Conservation (phyloP, 2,113 vertebrate genomes). For the Myotis lucifugus region DNA sequence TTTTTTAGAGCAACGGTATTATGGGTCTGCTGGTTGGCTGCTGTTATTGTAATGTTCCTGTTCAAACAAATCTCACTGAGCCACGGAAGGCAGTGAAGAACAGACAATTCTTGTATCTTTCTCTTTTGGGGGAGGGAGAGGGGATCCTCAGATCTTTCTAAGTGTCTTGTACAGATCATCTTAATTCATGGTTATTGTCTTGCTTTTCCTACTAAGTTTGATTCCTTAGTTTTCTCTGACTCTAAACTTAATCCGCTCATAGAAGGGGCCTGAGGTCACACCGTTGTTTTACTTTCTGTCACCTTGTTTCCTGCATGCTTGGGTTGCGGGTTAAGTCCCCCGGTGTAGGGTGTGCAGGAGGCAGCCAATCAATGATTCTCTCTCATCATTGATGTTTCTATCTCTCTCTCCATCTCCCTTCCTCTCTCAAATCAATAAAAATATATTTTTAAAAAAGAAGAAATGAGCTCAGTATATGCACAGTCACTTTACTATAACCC, state of each 20-base stretch:
- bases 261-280: neutral
- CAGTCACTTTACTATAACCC: neutral
- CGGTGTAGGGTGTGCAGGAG: too few relatives aligned
- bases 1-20: slow-evolving; percentile 66
- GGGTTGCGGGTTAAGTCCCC: too few relatives aligned
- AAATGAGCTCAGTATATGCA: neutral
- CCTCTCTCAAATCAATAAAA: too few relatives aligned
- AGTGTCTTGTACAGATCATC: neutral
- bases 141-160: neutral
- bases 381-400: too few relatives aligned
- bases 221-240: slow-evolving; percentile 29
- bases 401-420: too few relatives aligned
- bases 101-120: slow-evolving; percentile 69
- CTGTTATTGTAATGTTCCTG: slow-evolving; percentile 46
- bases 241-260: neutral
- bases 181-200: slow-evolving; percentile 6
- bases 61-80: slow-evolving; percentile 65
- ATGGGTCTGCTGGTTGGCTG: slow-evolving; percentile 58
- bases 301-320: neutral
- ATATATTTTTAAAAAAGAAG: too few relatives aligned
- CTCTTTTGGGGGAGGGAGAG: neutral
- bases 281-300: neutral
- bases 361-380: too few relatives aligned
- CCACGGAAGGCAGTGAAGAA: slow-evolving; percentile 44
- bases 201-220: slow-evolving; percentile 43